phyloP scores from a whole-genome alignment of 2,888 invertebrate species.

The Morpho helenor region DNA sequence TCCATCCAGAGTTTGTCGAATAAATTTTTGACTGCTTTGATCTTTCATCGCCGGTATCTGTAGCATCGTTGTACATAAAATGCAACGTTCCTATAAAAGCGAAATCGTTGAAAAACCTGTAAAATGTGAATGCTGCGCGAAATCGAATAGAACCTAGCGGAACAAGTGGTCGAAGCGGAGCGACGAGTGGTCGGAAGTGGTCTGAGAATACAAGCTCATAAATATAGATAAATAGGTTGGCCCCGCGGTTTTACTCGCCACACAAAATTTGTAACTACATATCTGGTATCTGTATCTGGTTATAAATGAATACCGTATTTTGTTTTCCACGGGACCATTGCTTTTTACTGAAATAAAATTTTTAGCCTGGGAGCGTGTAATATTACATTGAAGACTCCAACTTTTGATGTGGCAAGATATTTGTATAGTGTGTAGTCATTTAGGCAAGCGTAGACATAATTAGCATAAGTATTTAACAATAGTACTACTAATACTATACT shows the following conservation, averaged over 20 bases:
- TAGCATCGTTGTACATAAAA: neutral
- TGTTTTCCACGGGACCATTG: neutral
- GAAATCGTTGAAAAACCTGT: constrained; percentile 10
- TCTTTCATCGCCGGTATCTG: no score
- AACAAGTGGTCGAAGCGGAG: constrained; percentile 19
- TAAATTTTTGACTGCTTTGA: no score
- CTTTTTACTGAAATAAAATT: no score
- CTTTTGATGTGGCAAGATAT: no score
- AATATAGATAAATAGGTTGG: constrained; percentile 2
- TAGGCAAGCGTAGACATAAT: no score
- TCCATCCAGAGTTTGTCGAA: no score
- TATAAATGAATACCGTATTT: neutral
- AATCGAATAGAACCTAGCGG: constrained; percentile 20
- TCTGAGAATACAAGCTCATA: constrained; percentile 3
- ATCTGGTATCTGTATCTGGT: neutral
- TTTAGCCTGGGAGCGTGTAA: no score
- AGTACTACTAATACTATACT: no score
- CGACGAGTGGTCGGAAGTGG: constrained; percentile 5
- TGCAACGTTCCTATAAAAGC: constrained; percentile 9
- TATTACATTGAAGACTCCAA: no score
- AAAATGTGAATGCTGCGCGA: constrained; percentile 12
- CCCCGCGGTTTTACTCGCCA: neutral
- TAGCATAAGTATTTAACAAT: no score
- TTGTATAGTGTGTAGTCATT: no score
- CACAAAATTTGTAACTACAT: neutral